Base-by-base conservation (phyloP, 2,888 invertebrate species). In the Horisme vitalbata region DNA sequence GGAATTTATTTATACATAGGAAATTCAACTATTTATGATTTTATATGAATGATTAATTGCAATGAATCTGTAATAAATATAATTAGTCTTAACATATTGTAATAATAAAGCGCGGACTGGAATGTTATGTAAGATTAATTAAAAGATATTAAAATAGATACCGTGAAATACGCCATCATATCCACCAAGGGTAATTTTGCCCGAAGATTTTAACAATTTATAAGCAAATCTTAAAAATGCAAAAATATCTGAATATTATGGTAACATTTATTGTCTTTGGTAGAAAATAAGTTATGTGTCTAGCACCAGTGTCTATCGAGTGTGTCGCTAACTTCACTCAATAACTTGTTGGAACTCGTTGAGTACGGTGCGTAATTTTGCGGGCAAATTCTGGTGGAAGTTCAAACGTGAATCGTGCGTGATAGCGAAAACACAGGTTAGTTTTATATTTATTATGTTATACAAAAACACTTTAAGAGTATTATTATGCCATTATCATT, bases 281-380 rank as follows among this genome's bases (percentile, higher is more conserved):
- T 10, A 26, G 26, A 26, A 26, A 26, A 26, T 26, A 26, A 10
- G 26, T 26, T 26, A 26, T 26, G 26, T 26, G 26, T 26, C 26
- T 10, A 26, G 11, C 26, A 10, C 9, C 26, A 26, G 10, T 26
- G 26, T 26, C 26, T 26, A 26, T 26, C 26, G 11, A 10, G 26
- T 26, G 26, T 26, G 26, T 26, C 11, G 26, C 11, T 2, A 10
- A 26, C 9, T 26, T 26, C 26, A 26, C 26, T 10, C 26, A 26
- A 10, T 26, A 26, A 10, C 26, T 9, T 26, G 26, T 26, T 10
- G 10, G 26, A 26, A 26, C 4, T 26, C 26, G 26, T 26, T 10
- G 26, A 26, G 26, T 26, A 26, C 26, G 23, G 7, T 3, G 9
- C 11, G 26, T 10, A 26, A 10, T 26, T 26, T 26, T 6, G 26